Conservation (phyloP, 1,140 invertebrate species). For the Venturia canescens region DNA sequence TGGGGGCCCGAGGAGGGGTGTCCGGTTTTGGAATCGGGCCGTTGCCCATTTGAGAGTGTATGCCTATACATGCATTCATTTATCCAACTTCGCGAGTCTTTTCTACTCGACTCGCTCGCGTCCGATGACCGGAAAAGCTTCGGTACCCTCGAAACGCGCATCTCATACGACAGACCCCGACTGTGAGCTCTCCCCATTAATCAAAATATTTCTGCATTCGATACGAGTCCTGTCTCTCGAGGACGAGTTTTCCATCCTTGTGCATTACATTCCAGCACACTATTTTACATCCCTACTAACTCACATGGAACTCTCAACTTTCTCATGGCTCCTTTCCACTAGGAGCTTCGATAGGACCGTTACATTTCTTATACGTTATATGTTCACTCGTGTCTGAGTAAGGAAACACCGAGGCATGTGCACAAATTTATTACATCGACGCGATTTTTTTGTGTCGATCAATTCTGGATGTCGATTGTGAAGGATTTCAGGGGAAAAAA, state of each 20-base stretch:
- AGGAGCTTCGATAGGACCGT: conserved; percentile 20
- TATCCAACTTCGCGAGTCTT: conserved; percentile 3
- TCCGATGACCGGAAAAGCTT: conserved; percentile 62
- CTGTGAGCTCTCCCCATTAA: conserved; percentile 62
- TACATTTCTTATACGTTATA: background rate
- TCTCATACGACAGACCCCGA: conserved; percentile 11
- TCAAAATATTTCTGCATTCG: conserved; percentile 69
- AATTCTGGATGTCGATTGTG: too few relatives aligned
- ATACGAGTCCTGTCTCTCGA: conserved; percentile 45
- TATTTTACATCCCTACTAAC: background rate
- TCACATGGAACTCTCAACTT: background rate
- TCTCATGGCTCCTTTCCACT: background rate
- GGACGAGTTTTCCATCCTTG: conserved; percentile 34
- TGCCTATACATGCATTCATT: conserved; percentile 20
- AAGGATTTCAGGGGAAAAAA: too few relatives aligned
- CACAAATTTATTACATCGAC: too few relatives aligned
- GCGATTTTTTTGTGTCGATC: too few relatives aligned
- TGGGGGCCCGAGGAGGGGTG: conserved; percentile 53
- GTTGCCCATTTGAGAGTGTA: conserved; percentile 53
- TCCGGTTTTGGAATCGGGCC: conserved; percentile 72
- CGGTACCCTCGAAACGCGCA: conserved; percentile 8
- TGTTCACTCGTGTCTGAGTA: background rate
- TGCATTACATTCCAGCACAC: background rate
- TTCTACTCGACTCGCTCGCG: conserved; percentile 31
- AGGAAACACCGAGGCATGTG: background rate